Percentiles rank a stretch among this genome's conserved stretches.
These are phyloP conservation scores for Xenentodon cancila DNA, from an alignment of 2,797 vertebrate genomes.

Conservation along the genomic window DNA sequence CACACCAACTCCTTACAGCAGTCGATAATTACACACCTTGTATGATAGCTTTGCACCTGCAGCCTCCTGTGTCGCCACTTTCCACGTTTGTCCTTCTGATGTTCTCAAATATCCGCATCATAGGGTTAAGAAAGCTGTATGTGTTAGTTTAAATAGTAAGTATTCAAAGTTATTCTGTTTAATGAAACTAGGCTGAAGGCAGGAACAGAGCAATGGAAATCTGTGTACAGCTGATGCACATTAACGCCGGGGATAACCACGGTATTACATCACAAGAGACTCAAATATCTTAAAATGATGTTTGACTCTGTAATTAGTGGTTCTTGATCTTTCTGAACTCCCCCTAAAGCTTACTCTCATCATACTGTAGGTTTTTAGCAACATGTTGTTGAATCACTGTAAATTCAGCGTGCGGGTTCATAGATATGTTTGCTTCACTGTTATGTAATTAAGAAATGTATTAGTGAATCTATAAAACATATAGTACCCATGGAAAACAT, in stretches of 20 bases:
- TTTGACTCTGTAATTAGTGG: slow-evolving; percentile 14
- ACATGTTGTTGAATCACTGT: slow-evolving; percentile 17
- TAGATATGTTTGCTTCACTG: slow-evolving; percentile 48
- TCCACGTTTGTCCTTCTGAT: slow-evolving; percentile 28
- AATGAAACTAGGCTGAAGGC: neutral
- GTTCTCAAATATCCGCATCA: slow-evolving; percentile 13
- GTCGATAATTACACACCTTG: slow-evolving; percentile 38
- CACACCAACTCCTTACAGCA: slow-evolving; percentile 24
- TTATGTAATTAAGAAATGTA: neutral
- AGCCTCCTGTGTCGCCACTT: slow-evolving; percentile 27
- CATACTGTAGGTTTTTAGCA: slow-evolving; percentile 17
- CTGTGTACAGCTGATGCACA: slow-evolving; percentile 3
- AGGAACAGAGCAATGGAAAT: neutral
- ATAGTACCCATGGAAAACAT: too few species aligned
- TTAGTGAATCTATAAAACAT: too few species aligned
- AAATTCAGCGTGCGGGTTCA: slow-evolving; percentile 14
- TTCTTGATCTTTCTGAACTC: slow-evolving; percentile 12
- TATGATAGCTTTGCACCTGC: slow-evolving; percentile 44
- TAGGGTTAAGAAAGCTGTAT: slow-evolving; percentile 21
- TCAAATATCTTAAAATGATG: slow-evolving; percentile 9
- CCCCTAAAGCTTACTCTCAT: slow-evolving; percentile 18
- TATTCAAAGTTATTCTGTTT: slow-evolving; percentile 15
- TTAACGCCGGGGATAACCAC: slow-evolving; percentile 2
- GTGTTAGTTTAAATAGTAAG: slow-evolving; percentile 42
- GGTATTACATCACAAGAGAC: slow-evolving; percentile 20